A percentile compares a stretch with the other conserved stretches of the same genome.
Conservation (phyloP, 2,888 invertebrate species). For the Anthophora plumipes region DNA sequence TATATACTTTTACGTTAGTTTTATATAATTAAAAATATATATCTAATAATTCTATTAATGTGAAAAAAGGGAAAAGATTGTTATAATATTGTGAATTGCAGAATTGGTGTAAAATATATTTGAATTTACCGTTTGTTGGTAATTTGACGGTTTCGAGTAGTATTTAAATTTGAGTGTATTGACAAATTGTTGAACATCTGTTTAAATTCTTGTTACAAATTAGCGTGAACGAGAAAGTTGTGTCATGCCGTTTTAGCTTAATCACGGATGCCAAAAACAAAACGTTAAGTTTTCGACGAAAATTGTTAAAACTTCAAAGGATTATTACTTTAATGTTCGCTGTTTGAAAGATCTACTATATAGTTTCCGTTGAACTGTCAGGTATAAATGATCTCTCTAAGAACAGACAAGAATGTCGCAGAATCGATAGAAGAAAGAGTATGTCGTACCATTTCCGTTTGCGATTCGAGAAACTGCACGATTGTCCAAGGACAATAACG, state of each 20-base stretch:
- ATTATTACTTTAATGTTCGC: conserved; percentile 44
- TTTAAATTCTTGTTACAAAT: neutral
- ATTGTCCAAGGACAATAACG: conserved; percentile 33
- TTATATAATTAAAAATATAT: neutral
- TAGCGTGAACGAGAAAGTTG: conserved; percentile 23
- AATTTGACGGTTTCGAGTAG: neutral
- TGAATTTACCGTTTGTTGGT: neutral
- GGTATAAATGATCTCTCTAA: conserved; percentile 4
- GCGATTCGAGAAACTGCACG: conserved; percentile 18
- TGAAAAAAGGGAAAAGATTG: neutral
- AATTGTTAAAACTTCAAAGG: conserved; percentile 53
- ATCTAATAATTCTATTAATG: neutral
- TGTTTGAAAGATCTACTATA: conserved; percentile 47
- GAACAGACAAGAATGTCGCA: neutral
- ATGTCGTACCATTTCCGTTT: conserved; percentile 14
- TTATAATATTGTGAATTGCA: neutral
- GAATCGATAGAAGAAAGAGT: neutral
- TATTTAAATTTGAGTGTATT: neutral
- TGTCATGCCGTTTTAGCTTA: conserved; percentile 25
- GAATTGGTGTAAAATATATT: neutral
- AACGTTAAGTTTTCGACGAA: conserved; percentile 50
- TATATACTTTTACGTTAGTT: neutral
- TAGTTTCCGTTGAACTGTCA: conserved; percentile 38
- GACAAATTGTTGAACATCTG: neutral
- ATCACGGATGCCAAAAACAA: conserved; percentile 49